These are phyloP conservation scores for Stenichneumon culpator DNA, from an alignment of 2,888 invertebrate species.

Conservation along the genomic window DNA sequence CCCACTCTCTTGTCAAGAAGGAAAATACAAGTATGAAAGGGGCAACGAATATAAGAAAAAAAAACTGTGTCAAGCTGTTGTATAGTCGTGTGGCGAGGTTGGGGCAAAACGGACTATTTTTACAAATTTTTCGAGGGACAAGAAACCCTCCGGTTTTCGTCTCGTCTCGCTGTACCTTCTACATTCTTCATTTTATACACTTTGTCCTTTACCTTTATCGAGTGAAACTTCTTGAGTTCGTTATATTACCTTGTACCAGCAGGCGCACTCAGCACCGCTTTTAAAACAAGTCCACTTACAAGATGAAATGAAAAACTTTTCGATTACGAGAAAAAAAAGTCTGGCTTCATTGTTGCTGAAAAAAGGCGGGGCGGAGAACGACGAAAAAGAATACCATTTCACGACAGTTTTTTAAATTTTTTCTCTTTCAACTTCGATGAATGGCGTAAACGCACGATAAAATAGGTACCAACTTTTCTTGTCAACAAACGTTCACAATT, in stretches of 20 bases:
- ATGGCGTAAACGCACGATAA: not conserved
- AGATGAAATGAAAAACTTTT: not conserved
- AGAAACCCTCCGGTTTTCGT: no score
- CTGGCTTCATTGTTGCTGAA: not conserved
- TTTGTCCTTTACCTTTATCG: constrained; percentile 28
- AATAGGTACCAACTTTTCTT: no score
- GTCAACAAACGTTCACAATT: no score
- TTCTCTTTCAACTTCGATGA: not conserved
- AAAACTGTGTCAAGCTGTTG: not conserved
- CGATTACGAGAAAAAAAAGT: not conserved
- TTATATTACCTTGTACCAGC: not conserved
- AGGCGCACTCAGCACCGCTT: not conserved
- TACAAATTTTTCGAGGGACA: no score
- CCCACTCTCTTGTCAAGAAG: not conserved
- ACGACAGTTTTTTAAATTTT: not conserved
- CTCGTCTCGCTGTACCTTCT: no score
- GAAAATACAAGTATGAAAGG: not conserved
- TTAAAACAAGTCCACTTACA: not conserved
- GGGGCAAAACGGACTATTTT: no score
- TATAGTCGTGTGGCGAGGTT: not conserved
- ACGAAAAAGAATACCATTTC: not conserved
- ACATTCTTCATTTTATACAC: not conserved
- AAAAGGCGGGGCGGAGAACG: not conserved
- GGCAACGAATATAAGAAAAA: not conserved
- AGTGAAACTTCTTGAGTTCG: not conserved